Base-by-base conservation (phyloP, 2,888 invertebrate species). In the Phortica okadai region DNA sequence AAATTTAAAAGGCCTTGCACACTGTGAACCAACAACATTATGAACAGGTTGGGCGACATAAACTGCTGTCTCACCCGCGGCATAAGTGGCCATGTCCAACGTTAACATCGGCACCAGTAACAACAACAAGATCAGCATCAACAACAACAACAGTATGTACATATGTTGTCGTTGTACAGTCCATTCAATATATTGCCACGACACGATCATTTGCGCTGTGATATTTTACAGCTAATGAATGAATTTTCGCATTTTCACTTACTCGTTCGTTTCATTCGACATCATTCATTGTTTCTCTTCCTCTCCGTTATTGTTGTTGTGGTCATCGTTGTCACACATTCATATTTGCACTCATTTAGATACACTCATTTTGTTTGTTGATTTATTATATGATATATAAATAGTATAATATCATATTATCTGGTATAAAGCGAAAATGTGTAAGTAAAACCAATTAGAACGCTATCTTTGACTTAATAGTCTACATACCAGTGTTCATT, bases 111-210 rank as follows among this genome's bases (percentile, higher is more conserved):
- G 10, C 41, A 14, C 41, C 41, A 64, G 33, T 41, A 21, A 59
- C 59, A 59, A 14, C 21, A 4, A 59, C 59, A 14, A 16, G 7
- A 21, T 3, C 59, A 16, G 2, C 21, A 16, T 25, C 8, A 14
- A 56, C 56, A 11, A 11, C 56, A 11, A 11, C 10, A n/a, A 16
- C 56, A 11, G 21, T 59, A 16, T n/a, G 4, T 16, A 21, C 21
- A 21, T 21, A 21, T 21, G 21, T 21, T 21, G 21, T 73, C 44
- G 73, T 74, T 16, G 42, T 16, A 85, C 59, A 74, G 82, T 83
- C 88, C 88, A 85, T 88, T 87, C 88, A 85, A 87, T 21, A 86
- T 85, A 88, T 80, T 77, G 83, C 82, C 76, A 84, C 82, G 88
- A 86, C 86, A 87, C 89, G 86, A 86, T 83, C 85, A 56, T 64